Percentiles rank a stretch among this genome's conserved stretches.
These are phyloP conservation scores for Andrena bucephala DNA, from an alignment of 2,888 invertebrate species.

Conservation along the genomic window DNA sequence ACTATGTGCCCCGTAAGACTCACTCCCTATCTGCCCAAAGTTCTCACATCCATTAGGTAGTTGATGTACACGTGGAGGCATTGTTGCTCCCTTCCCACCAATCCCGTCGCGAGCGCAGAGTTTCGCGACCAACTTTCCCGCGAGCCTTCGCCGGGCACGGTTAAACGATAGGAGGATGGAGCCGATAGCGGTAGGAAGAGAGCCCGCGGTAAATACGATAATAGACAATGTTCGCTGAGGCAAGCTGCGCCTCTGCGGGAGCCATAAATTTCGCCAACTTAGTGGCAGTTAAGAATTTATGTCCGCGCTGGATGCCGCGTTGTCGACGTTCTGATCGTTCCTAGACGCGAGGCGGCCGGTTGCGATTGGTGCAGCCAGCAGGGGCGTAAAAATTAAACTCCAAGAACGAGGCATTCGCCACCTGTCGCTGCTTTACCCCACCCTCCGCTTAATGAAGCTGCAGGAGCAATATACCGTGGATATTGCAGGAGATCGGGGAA, in stretches of 20 bases:
- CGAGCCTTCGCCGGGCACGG: slow-evolving; percentile 30
- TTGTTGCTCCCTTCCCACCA: slow-evolving; percentile 11
- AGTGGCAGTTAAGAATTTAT: slow-evolving; percentile 63
- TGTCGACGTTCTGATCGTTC: slow-evolving; percentile 8
- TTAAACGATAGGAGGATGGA: slow-evolving; percentile 38
- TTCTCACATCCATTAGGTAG: not conserved
- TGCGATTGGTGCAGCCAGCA: not conserved
- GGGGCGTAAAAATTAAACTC: slow-evolving; percentile 4
- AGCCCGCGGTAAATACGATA: slow-evolving; percentile 59
- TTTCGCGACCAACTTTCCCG: slow-evolving; percentile 27
- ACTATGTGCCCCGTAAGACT: not conserved
- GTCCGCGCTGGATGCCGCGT: slow-evolving; percentile 2
- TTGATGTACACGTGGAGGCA: not conserved
- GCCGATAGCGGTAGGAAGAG: slow-evolving; percentile 41
- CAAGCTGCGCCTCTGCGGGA: slow-evolving; percentile 7
- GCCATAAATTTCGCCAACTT: slow-evolving; percentile 62
- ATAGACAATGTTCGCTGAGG: slow-evolving; percentile 55
- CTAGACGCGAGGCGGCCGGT: not conserved
- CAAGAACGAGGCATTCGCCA: not conserved
- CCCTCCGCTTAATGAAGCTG: not conserved
- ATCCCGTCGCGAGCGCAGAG: not conserved
- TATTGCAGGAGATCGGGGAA: too few relatives aligned
- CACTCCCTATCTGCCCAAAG: not conserved
- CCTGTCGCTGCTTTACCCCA: not conserved
- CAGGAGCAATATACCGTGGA: not conserved